Conservation (phyloP, 2,113 vertebrate species). For the Hystrix cristata region DNA sequence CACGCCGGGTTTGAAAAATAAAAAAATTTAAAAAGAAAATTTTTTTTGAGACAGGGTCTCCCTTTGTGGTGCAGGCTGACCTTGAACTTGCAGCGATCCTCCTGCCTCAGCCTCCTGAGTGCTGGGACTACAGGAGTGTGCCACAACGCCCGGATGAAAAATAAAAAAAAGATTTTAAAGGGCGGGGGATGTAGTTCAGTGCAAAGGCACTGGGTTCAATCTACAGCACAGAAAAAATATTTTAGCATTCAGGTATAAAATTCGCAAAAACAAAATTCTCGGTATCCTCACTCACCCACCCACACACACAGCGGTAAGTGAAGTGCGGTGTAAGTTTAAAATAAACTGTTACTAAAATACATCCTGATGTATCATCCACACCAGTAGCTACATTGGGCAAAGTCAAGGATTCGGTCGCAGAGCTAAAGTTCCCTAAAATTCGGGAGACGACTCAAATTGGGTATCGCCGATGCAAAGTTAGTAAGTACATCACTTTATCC, state of each 20-base stretch:
- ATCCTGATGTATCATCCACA: neutral
- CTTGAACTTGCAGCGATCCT: neutral
- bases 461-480: neutral
- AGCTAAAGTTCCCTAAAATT: constrained; percentile 33
- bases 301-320: neutral
- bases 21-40: neutral
- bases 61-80: too few relatives aligned
- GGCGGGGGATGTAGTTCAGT: neutral
- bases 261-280: too few relatives aligned
- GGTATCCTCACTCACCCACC: neutral
- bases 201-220: neutral
- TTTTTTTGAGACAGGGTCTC: too few relatives aligned
- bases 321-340: neutral
- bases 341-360: neutral
- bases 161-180: neutral
- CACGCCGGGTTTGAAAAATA: neutral
- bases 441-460: constrained; percentile 16
- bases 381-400: neutral
- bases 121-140: neutral
- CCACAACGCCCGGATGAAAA: neutral
- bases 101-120: neutral
- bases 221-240: neutral
- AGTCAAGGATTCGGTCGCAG: constrained; percentile 53
- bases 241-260: constrained; percentile 47
- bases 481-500: constrained; percentile 21